Percentiles rank a stretch among this genome's conserved stretches.
Conservation (phyloP, 2,888 invertebrate species). For the Galerucella nymphaeae region DNA sequence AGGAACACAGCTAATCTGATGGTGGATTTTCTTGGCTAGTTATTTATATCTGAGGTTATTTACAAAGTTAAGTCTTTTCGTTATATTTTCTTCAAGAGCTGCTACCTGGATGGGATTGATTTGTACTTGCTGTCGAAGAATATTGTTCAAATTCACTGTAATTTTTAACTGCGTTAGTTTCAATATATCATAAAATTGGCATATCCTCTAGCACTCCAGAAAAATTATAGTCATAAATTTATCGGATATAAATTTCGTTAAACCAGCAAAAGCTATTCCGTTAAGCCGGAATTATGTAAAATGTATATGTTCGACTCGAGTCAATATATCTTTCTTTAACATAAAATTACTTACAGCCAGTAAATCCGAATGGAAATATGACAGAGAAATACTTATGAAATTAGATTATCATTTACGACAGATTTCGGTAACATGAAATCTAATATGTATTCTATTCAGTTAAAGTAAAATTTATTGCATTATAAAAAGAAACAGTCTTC, state of each 20-base stretch:
- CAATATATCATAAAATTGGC: slow-evolving; percentile 28
- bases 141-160: too few species aligned
- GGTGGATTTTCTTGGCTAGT: too few species aligned
- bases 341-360: background rate
- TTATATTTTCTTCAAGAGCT: too few species aligned
- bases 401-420: background rate
- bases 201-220: background rate
- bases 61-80: too few species aligned
- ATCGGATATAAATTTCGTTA: slow-evolving; percentile 22
- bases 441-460: too few species aligned
- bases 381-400: background rate
- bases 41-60: too few species aligned
- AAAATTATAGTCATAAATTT: slow-evolving; percentile 18
- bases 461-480: too few species aligned
- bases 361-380: background rate
- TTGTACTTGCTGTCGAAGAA: too few species aligned
- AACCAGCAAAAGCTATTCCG: background rate
- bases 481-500: too few species aligned
- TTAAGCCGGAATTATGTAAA: background rate
- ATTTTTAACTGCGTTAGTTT: background rate
- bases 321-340: background rate
- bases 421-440: too few species aligned
- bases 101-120: too few species aligned
- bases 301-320: background rate
- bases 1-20: too few species aligned